These are phyloP conservation scores for Limonius californicus DNA, from an alignment of 1,140 invertebrate genomes.

Conservation along the genomic window DNA sequence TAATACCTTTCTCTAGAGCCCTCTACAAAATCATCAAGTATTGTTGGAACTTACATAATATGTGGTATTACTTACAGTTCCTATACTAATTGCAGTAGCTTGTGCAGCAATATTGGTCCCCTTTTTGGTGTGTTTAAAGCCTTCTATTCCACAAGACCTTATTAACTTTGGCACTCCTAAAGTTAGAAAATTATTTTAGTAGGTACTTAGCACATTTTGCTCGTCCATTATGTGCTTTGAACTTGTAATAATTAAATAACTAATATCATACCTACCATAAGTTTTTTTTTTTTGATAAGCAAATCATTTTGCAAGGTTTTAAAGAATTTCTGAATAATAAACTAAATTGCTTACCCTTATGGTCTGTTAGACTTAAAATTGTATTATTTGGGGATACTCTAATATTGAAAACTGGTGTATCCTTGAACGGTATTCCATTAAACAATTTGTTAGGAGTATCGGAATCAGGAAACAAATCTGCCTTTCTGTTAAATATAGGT, in stretches of 20 bases:
- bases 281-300: background rate
- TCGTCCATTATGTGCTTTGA: too few species aligned
- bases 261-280: too few species aligned
- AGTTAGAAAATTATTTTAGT: too few species aligned
- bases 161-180: conserved; percentile 56
- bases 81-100: conserved; percentile 78
- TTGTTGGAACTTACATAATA: too few species aligned
- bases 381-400: conserved; percentile 84
- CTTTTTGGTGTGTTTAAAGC: conserved; percentile 92
- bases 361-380: conserved; percentile 69
- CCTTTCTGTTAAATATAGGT: conserved; percentile 60
- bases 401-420: conserved; percentile 79
- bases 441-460: conserved; percentile 70
- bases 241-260: too few species aligned
- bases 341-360: conserved; percentile 51
- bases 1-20: conserved; percentile 67
- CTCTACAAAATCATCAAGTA: conserved; percentile 61
- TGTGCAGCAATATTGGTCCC: conserved; percentile 96
- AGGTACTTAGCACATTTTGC: too few species aligned
- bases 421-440: conserved; percentile 71
- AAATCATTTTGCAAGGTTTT: too few species aligned
- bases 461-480: conserved; percentile 68
- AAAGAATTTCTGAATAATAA: conserved; percentile 19
- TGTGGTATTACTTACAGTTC: conserved; percentile 59
- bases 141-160: conserved; percentile 81